A percentile compares a stretch with the other conserved stretches of the same genome.
Evolutionary conservation across 2,888 invertebrate genomes (phyloP).

Genomic region (Schrankia costaestrigalis): DNA sequence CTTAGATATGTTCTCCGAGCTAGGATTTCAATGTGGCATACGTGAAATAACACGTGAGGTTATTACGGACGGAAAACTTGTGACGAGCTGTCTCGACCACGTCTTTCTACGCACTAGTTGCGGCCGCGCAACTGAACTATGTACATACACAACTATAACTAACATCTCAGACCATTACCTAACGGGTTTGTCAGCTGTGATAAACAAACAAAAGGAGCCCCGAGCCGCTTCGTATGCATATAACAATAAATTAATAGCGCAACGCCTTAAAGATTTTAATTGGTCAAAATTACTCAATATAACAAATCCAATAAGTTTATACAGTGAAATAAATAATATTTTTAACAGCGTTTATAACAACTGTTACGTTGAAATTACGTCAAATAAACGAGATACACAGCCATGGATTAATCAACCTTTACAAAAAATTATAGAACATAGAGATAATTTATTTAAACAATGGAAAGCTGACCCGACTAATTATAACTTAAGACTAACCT

Average conservation of each 20-base stretch:
- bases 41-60: not conserved
- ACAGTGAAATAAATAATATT: not conserved
- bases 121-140: not conserved
- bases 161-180: not conserved
- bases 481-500: not conserved
- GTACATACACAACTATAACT: not conserved
- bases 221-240: too few relatives aligned
- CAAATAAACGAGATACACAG: not conserved
- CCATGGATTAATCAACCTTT: too few relatives aligned
- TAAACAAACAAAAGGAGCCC: too few relatives aligned
- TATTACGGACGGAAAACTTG: not conserved
- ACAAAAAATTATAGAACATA: constrained; percentile 1
- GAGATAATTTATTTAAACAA: constrained; percentile 1
- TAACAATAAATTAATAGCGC: not conserved
- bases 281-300: not conserved
- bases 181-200: not conserved
- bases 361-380: not conserved
- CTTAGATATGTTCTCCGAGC: not conserved
- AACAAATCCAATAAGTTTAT: not conserved
- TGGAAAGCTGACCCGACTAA: constrained; percentile 5
- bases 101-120: not conserved
- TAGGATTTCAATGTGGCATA: not conserved
- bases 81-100: not conserved
- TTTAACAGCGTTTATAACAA: not conserved
- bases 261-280: not conserved